Percentiles rank a stretch among this genome's conserved stretches.
Evolutionary conservation across 1,140 invertebrate species (phyloP).

Genomic region (Alviniconcha marisindica): DNA sequence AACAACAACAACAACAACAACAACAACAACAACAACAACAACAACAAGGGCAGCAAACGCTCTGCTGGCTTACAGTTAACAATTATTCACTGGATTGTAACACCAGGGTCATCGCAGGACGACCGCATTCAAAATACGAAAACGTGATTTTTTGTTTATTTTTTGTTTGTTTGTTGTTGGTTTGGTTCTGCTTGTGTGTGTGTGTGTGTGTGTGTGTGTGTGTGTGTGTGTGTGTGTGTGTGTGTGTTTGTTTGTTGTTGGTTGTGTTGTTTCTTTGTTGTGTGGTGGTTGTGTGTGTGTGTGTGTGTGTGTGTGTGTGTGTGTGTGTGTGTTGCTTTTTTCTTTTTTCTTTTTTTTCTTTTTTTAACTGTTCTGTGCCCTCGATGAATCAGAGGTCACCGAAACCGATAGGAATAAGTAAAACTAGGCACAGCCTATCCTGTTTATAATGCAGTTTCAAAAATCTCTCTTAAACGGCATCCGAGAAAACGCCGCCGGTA

Average conservation of each 20-base stretch:
- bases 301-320: constrained; percentile 5
- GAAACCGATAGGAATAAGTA: too few relatives aligned
- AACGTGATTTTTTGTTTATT: background rate
- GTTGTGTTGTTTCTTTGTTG: background rate
- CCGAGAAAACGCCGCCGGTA: too few relatives aligned
- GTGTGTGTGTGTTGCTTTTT: background rate
- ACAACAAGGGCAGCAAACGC: too few relatives aligned
- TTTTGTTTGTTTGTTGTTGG: background rate
- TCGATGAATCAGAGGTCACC: too few relatives aligned
- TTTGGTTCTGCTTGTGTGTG: background rate
- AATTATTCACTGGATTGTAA: too few relatives aligned
- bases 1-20: too few relatives aligned
- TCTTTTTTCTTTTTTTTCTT: background rate
- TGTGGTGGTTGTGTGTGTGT: background rate
- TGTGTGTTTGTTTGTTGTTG: background rate
- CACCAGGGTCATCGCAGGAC: too few relatives aligned
- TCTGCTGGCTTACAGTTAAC: too few relatives aligned
- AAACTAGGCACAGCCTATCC: too few relatives aligned
- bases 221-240: background rate
- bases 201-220: background rate
- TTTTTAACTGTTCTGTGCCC: background rate
- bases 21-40: too few relatives aligned
- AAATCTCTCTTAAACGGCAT: background rate
- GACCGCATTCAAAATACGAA: too few relatives aligned
- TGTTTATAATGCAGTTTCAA: too few relatives aligned